Percentiles rank a stretch among this genome's conserved stretches.
Conservation (phyloP, 2,888 invertebrate genomes). For the Brachynemurus nebulosus region DNA sequence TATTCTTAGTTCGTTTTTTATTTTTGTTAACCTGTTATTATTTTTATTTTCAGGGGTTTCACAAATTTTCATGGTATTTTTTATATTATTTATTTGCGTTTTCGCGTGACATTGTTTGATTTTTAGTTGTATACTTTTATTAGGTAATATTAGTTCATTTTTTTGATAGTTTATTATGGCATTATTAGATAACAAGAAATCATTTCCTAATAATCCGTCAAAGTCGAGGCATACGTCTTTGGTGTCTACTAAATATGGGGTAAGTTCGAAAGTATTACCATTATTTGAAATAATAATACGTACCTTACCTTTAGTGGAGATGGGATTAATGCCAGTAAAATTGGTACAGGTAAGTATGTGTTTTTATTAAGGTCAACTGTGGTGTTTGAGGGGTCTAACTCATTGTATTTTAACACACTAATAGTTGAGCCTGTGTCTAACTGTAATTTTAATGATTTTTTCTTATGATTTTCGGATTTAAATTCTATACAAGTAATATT, state of each 20-base stretch:
- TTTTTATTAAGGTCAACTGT: background rate
- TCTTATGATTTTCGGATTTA: background rate
- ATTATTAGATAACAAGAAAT: background rate
- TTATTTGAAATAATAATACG: background rate
- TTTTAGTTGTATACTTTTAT: too few relatives aligned
- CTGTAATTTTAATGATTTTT: background rate
- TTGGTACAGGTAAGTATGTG: background rate
- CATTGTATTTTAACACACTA: background rate
- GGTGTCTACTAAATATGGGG: background rate
- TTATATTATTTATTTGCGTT: too few relatives aligned
- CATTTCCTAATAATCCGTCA: background rate
- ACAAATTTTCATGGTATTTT: too few relatives aligned
- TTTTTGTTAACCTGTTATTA: too few relatives aligned
- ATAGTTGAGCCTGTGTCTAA: background rate
- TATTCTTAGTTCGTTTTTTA: too few relatives aligned
- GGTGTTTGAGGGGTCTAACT: background rate
- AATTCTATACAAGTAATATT: background rate
- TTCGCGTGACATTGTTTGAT: too few relatives aligned
- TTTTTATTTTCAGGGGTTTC: too few relatives aligned
- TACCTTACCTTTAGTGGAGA: background rate
- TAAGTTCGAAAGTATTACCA: background rate
- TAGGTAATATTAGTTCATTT: background rate
- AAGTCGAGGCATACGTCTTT: background rate
- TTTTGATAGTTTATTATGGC: background rate
- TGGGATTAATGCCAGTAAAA: background rate